Percentiles rank a stretch among this genome's conserved stretches.
These are phyloP conservation scores for Tragelaphus buxtoni DNA, from an alignment of 2,113 vertebrate genomes.

Conservation along the genomic window DNA sequence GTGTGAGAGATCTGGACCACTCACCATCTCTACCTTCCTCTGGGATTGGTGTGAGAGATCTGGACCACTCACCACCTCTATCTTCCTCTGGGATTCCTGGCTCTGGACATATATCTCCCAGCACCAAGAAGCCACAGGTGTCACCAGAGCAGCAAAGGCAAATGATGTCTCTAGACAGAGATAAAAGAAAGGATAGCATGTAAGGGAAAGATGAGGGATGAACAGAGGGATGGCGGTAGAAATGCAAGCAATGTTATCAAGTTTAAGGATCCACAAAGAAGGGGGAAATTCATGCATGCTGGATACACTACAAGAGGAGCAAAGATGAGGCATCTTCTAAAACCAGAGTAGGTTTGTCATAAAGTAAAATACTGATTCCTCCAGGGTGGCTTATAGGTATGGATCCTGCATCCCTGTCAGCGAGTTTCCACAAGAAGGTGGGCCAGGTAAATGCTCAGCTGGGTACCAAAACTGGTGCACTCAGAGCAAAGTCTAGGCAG, in stretches of 20 bases:
- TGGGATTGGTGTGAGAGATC: neutral
- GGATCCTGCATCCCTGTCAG: neutral
- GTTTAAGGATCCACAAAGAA: neutral
- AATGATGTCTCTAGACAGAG: neutral
- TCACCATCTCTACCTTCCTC: too few relatives aligned
- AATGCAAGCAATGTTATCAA: neutral
- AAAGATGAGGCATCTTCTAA: neutral
- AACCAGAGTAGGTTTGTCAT: neutral
- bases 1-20: neutral
- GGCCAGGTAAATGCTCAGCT: accelerated
- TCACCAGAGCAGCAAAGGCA: neutral
- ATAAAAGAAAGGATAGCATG: neutral
- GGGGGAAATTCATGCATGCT: neutral
- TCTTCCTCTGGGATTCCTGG: neutral
- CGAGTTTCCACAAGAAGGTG: accelerated
- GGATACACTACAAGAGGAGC: neutral
- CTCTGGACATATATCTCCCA: neutral
- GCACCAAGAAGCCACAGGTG: neutral
- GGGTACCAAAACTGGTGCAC: neutral
- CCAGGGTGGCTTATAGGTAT: neutral
- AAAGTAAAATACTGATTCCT: neutral
- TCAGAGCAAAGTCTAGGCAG: neutral
- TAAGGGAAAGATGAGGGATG: neutral
- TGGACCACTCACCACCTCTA: neutral
- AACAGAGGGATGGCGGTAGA: neutral